Percentiles rank a stretch among this genome's conserved stretches.
phyloP scores from a whole-genome alignment of 2,888 invertebrate genomes.

The Tiphia femorata region DNA sequence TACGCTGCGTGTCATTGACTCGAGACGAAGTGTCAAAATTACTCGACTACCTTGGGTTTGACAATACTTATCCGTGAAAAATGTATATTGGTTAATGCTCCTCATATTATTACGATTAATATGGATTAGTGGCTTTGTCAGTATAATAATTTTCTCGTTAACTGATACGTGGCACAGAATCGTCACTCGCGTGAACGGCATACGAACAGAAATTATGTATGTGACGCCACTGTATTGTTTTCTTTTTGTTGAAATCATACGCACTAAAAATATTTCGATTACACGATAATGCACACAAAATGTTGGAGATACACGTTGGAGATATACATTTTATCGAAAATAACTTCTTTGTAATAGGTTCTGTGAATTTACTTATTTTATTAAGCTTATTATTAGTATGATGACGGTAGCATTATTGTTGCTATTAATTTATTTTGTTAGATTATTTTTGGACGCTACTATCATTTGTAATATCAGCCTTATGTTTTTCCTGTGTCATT shows the following conservation, averaged over 20 bases:
- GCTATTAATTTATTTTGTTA: too few relatives aligned
- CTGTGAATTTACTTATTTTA: too few relatives aligned
- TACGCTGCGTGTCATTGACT: constrained; percentile 54
- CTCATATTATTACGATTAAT: too few relatives aligned
- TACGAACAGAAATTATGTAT: constrained; percentile 32
- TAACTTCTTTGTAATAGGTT: too few relatives aligned
- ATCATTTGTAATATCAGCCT: too few relatives aligned
- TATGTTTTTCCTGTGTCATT: too few relatives aligned
- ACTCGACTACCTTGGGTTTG: constrained; percentile 10
- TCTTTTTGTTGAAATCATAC: constrained; percentile 23
- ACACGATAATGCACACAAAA: neutral
- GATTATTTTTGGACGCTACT: too few relatives aligned
- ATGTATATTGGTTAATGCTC: too few relatives aligned
- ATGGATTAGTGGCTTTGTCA: neutral
- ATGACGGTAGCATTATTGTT: too few relatives aligned
- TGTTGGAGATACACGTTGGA: neutral
- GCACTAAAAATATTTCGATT: too few relatives aligned
- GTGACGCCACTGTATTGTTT: constrained; percentile 42
- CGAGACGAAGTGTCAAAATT: constrained; percentile 51
- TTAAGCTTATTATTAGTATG: too few relatives aligned
- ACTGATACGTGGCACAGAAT: constrained; percentile 17
- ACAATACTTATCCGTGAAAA: constrained; percentile 3
- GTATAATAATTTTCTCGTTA: constrained; percentile 6
- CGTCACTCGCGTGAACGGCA: constrained; percentile 12
- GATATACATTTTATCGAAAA: too few relatives aligned